Conservation (phyloP, 2,113 vertebrate species). For the Illadopsis cleaveri region DNA sequence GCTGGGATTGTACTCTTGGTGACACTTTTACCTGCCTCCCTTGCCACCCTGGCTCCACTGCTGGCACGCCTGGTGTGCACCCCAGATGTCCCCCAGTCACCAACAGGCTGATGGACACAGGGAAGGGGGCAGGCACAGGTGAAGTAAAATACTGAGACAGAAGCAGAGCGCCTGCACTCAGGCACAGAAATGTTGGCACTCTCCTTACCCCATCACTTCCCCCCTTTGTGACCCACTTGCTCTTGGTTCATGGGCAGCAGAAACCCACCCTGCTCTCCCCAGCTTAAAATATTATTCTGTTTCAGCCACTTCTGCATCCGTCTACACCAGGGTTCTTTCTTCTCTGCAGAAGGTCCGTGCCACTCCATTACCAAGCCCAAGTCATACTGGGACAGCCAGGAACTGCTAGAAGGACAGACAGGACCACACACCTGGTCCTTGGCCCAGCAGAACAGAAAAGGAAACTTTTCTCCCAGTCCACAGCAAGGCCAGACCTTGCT, state of each 20-base stretch:
- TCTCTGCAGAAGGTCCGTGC: neutral
- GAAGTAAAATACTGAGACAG: neutral
- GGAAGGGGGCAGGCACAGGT: neutral
- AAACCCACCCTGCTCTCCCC: neutral
- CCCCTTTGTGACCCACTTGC: neutral
- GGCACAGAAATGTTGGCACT: neutral
- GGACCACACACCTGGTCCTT: neutral
- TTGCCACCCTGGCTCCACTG: neutral
- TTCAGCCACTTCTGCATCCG: neutral
- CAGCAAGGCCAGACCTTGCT: neutral
- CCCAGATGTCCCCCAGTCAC: neutral
- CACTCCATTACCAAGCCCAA: neutral
- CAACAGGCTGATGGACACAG: neutral
- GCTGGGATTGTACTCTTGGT: neutral
- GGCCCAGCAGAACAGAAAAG: neutral
- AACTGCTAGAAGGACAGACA: neutral
- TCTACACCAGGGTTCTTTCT: neutral
- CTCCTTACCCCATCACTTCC: neutral
- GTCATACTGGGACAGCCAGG: neutral
- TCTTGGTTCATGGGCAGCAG: neutral
- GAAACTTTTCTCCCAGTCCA: neutral
- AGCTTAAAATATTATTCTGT: neutral
- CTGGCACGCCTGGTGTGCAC: neutral
- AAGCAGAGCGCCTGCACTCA: neutral
- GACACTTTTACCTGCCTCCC: neutral